phyloP scores from a whole-genome alignment of 2,888 invertebrate genomes.

The Drosophila maculinotata region DNA sequence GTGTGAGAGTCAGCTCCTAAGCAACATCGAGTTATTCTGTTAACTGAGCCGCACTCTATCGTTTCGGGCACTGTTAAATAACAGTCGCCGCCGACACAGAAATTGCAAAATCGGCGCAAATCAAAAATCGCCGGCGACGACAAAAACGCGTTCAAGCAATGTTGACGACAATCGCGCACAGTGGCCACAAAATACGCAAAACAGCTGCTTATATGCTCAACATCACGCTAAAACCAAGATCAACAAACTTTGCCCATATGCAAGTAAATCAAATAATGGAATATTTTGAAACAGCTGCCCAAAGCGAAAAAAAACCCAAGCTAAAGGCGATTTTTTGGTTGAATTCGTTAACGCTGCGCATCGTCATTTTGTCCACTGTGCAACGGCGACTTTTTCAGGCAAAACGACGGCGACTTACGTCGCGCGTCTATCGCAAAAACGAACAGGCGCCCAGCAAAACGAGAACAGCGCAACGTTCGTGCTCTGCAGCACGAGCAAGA shows the following conservation, averaged over 20 bases:
- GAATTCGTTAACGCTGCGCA: constrained; percentile 2
- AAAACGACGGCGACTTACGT: constrained; percentile 81
- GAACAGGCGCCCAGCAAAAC: constrained; percentile 79
- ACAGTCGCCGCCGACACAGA: constrained; percentile 61
- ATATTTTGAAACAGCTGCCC: constrained; percentile 6
- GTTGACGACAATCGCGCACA: constrained; percentile 46
- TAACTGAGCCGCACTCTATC: constrained; percentile 26
- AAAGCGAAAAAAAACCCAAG: background rate
- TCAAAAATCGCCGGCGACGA: constrained; percentile 79
- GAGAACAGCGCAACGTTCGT: constrained; percentile 22
- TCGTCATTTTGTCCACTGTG: constrained; percentile 51
- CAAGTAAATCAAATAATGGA: constrained; percentile 16
- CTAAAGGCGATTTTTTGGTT: background rate
- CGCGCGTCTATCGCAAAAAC: constrained; percentile 85
- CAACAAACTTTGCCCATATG: constrained; percentile 10
- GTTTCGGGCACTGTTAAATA: constrained; percentile 48
- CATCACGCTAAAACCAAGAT: constrained; percentile 12
- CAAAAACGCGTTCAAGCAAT: constrained; percentile 66
- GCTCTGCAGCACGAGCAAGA: constrained; percentile 20
- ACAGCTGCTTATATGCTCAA: constrained; percentile 10
- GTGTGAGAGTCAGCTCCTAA: background rate
- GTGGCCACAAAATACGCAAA: constrained; percentile 31
- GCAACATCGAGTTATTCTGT: constrained; percentile 27
- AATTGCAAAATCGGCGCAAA: constrained; percentile 78
- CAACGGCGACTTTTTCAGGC: constrained; percentile 74